Base-by-base conservation (phyloP, 2,797 vertebrate genomes). In the Naso thynnoides region DNA sequence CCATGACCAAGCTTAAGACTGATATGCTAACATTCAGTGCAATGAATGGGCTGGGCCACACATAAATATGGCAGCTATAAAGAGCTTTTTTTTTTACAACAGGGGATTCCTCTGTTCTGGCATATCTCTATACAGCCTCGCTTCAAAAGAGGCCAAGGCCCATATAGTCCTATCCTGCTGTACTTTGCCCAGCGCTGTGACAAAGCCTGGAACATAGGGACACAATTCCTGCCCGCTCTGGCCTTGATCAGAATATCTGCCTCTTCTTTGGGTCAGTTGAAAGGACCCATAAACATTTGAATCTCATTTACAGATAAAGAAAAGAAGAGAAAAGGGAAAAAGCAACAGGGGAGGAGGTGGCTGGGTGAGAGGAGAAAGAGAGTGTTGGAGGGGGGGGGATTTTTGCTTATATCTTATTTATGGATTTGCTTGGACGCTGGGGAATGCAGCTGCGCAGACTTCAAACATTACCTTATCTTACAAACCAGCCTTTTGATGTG, bases 391-490 rank as follows among this genome's bases (percentile, higher is more conserved):
- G 39, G 82, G 81, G 84, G 84, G 84, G 78, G 78, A 73, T 84
- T 83, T 92, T 90, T 94, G 94, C 94, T 96, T 95, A 93, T 96
- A 95, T 97, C 95, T 97, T 97, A 96, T 96, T 97, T 96, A 96
- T 96, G 95, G 96, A 95, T 95, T 96, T 96, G 95, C 94, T 96
- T 96, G 96, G 96, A 96, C 95, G 94, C 95, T 88, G 86, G 96
- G 96, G 95, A 96, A 95, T 95, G 95, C 94, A 92, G 94, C 95
- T 93, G 91, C 94, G 94, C 93, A 94, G 96, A 96, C 96, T 97
- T 98, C 96, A 99, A 95, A 96, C 96, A 95, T 96, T 94, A 96
- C 96, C 96, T 97, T 96, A 97, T 98, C 96, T 97, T 97, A 96
- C 96, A 97, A 96, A 96, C 96, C 95, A 95, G 95, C 94, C 96